phyloP scores from a whole-genome alignment of 1,140 invertebrate genomes.

The Euwallacea similis region DNA sequence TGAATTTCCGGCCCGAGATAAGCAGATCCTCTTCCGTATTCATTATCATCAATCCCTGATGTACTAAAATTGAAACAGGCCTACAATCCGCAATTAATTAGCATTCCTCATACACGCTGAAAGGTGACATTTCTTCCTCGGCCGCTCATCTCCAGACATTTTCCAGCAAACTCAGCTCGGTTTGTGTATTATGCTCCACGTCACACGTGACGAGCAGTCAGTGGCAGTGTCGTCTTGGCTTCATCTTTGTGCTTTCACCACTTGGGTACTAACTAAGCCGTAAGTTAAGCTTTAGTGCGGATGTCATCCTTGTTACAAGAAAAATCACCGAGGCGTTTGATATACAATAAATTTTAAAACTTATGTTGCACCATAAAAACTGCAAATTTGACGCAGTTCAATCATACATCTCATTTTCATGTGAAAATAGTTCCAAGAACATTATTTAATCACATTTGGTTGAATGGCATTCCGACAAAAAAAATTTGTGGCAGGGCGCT shows the following conservation, averaged over 20 bases:
- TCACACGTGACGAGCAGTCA: constrained; percentile 25
- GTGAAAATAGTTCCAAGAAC: too few relatives aligned
- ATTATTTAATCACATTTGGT: too few relatives aligned
- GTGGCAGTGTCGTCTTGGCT: constrained; percentile 16
- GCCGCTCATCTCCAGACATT: constrained; percentile 16
- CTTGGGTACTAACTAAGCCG: constrained; percentile 19
- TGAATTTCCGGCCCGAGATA: constrained; percentile 16
- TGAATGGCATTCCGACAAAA: too few relatives aligned
- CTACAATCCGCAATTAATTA: not conserved
- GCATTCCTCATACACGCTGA: too few relatives aligned
- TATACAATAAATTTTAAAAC: not conserved
- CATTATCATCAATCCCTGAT: constrained; percentile 11
- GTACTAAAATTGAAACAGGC: not conserved
- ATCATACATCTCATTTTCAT: too few relatives aligned
- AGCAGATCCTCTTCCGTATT: constrained; percentile 28
- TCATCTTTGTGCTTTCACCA: constrained; percentile 19
- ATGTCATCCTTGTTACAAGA: constrained; percentile 8
- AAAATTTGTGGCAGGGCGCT: too few relatives aligned
- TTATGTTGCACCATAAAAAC: too few relatives aligned
- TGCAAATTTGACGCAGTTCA: too few relatives aligned
- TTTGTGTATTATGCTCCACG: constrained; percentile 22
- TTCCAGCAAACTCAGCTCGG: constrained; percentile 12
- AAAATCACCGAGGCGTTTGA: constrained; percentile 18
- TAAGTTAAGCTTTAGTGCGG: constrained; percentile 18
- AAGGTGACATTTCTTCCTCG: constrained; percentile 13